A percentile compares a stretch with the other conserved stretches of the same genome.
phyloP scores from a whole-genome alignment of 1,140 invertebrate species.

The Maniola jurtina region DNA sequence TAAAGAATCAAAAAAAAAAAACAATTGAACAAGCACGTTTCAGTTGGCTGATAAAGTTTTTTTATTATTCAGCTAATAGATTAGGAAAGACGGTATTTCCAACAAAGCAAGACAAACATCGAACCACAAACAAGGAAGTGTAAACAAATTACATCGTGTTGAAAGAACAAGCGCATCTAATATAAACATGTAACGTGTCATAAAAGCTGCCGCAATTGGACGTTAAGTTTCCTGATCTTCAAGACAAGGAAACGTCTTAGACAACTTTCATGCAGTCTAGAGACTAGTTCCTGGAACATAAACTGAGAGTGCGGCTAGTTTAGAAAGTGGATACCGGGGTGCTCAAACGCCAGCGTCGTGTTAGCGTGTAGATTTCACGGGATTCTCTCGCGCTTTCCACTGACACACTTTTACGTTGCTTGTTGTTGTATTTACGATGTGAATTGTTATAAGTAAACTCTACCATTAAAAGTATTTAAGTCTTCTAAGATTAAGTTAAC shows the following conservation, averaged over 20 bases:
- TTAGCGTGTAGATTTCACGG: constrained; percentile 69
- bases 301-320: constrained; percentile 57
- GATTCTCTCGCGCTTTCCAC: constrained; percentile 75
- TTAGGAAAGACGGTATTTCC: neutral
- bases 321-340: constrained; percentile 72
- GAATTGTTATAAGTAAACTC: neutral
- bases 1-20: too few species aligned
- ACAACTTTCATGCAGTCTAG: constrained; percentile 41
- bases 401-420: constrained; percentile 60
- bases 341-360: constrained; percentile 44
- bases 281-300: constrained; percentile 69
- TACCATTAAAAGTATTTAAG: neutral
- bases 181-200: constrained; percentile 13
- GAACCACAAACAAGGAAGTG: neutral
- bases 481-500: neutral
- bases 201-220: constrained; percentile 8
- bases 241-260: constrained; percentile 56
- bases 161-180: constrained; percentile 2
- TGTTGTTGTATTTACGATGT: constrained; percentile 10
- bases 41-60: too few species aligned
- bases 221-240: constrained; percentile 14
- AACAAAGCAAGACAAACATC: neutral
- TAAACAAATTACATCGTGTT: neutral
- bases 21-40: too few species aligned
- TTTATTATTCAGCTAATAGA: too few species aligned